A percentile compares a stretch with the other conserved stretches of the same genome.
Conservation (phyloP, 1,140 invertebrate species). For the Dryas iulia region DNA sequence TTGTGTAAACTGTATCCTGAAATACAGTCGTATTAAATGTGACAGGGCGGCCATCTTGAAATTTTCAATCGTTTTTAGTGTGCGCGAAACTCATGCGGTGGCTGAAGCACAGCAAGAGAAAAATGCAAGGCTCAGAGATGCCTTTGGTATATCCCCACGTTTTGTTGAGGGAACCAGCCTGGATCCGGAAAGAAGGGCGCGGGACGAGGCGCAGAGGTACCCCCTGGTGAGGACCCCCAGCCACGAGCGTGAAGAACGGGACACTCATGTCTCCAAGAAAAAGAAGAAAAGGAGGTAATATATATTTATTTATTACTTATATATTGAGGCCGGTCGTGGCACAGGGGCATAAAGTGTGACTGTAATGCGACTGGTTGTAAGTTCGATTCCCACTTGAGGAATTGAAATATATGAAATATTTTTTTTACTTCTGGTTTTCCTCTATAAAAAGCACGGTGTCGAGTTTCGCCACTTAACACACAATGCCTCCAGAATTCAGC, state of each 20-base stretch:
- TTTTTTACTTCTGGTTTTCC: too few species aligned
- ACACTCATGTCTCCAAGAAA: conserved; percentile 68
- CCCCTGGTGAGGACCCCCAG: conserved; percentile 84
- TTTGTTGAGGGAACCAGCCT: conserved; percentile 97
- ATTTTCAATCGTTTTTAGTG: conserved; percentile 80
- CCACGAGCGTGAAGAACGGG: conserved; percentile 63
- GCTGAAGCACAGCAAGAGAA: conserved; percentile 98
- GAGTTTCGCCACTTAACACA: too few species aligned
- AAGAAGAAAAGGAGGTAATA: conserved; percentile 79
- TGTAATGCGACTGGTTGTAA: too few species aligned
- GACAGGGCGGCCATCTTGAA: conserved; percentile 39
- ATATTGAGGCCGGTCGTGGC: too few species aligned
- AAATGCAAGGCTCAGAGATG: conserved; percentile 94
- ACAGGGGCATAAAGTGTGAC: too few species aligned
- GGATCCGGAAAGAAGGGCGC: conserved; percentile 89
- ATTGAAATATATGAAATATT: too few species aligned
- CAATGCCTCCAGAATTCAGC: too few species aligned
- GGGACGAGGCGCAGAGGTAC: conserved; percentile 82
- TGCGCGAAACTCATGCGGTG: conserved; percentile 96
- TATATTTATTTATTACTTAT: background rate
- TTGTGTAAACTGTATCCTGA: background rate
- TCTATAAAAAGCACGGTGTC: too few species aligned
- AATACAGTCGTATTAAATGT: background rate
- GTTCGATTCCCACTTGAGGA: too few species aligned
- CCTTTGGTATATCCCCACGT: conserved; percentile 96